Percentiles rank a stretch among this genome's conserved stretches.
These are phyloP conservation scores for Octopus bimaculoides DNA, from an alignment of 1,140 invertebrate genomes.

Conservation along the genomic window DNA sequence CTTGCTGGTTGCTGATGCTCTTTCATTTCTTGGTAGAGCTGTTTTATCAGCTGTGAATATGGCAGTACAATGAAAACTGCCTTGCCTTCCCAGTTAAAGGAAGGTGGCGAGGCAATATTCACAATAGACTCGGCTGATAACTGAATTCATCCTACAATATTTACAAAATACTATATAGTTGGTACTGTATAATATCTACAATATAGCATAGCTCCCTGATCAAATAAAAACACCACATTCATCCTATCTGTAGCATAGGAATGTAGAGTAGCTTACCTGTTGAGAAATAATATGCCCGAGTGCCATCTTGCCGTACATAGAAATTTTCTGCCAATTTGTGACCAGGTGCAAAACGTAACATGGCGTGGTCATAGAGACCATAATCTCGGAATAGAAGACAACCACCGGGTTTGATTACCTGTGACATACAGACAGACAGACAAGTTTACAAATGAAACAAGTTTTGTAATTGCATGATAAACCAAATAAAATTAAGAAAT, in stretches of 20 bases:
- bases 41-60: too few species aligned
- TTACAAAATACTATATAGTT: not conserved
- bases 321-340: constrained; percentile 74
- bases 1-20: too few species aligned
- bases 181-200: not conserved
- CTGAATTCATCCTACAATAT: not conserved
- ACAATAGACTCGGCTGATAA: not conserved
- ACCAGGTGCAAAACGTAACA: constrained; percentile 76
- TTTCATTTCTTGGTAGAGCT: too few species aligned
- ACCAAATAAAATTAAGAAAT: too few species aligned
- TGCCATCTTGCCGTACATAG: constrained; percentile 58
- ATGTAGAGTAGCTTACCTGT: constrained; percentile 61
- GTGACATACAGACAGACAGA: not conserved
- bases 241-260: not conserved
- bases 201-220: not conserved
- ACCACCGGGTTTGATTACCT: constrained; percentile 58
- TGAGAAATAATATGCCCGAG: constrained; percentile 56
- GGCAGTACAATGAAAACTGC: too few species aligned
- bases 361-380: constrained; percentile 56
- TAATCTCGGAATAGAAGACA: constrained; percentile 55
- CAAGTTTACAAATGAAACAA: not conserved
- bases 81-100: too few species aligned
- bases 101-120: too few species aligned
- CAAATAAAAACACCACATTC: not conserved
- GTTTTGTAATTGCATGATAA: too few species aligned